Percentiles rank a stretch among this genome's conserved stretches.
phyloP scores from a whole-genome alignment of 2,888 invertebrate species.

The Electrophaes corylata region DNA sequence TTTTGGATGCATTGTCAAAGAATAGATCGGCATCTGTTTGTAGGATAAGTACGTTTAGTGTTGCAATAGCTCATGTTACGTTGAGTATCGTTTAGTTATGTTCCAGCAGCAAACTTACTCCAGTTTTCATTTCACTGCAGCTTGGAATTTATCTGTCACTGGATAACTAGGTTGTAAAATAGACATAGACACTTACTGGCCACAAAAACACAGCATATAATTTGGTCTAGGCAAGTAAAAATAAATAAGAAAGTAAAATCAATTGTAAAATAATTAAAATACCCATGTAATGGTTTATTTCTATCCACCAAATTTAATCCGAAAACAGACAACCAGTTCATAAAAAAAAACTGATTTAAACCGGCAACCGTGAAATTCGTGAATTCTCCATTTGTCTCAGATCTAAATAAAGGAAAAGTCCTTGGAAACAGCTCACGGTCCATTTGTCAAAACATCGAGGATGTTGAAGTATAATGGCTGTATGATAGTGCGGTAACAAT shows the following conservation, averaged over 20 bases:
- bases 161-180: neutral
- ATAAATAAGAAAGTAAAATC: no score
- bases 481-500: conserved; percentile 31
- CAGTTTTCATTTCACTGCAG: no score
- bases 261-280: neutral
- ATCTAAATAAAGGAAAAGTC: conserved; percentile 14
- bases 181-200: no score
- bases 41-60: no score
- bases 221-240: no score
- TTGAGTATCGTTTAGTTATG: no score
- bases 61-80: no score
- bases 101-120: no score
- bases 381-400: conserved; percentile 12
- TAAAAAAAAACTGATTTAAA: conserved; percentile 2
- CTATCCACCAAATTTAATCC: neutral
- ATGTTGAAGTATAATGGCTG: conserved; percentile 7
- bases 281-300: neutral
- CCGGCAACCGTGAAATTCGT: conserved; percentile 14
- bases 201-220: no score
- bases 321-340: neutral
- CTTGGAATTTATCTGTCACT: neutral
- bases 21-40: no score
- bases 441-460: conserved; percentile 22
- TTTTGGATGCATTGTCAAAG: no score
- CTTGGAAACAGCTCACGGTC: conserved; percentile 12